A percentile compares a stretch with the other conserved stretches of the same genome.
Conservation (phyloP, 2,888 invertebrate species). For the Cylloceria caligata region DNA sequence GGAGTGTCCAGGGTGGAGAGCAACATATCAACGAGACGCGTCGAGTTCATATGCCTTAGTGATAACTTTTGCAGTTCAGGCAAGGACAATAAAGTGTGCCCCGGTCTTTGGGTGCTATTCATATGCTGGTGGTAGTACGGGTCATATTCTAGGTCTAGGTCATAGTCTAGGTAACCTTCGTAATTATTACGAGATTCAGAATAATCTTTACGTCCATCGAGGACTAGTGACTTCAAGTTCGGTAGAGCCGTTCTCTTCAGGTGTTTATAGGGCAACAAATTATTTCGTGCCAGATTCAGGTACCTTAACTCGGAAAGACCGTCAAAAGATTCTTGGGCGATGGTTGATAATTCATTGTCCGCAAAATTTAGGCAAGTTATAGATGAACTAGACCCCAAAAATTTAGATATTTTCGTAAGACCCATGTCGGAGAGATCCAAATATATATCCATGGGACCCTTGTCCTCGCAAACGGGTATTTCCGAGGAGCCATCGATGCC, state of each 20-base stretch:
- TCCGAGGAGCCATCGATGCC: not conserved
- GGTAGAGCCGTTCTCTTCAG: not conserved
- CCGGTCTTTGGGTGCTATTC: not conserved
- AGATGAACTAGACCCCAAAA: constrained; percentile 4
- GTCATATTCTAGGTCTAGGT: not conserved
- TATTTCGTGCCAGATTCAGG: constrained; percentile 28
- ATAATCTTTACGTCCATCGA: constrained; percentile 18
- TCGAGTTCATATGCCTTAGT: not conserved
- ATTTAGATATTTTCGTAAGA: not conserved
- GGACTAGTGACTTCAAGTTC: constrained; percentile 26
- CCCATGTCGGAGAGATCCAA: constrained; percentile 43
- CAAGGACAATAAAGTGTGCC: not conserved
- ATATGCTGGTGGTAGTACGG: not conserved
- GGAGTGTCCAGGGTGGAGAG: not conserved
- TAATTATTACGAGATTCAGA: too few relatives aligned
- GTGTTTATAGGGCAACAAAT: not conserved
- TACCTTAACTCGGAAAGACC: constrained; percentile 17
- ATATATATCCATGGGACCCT: constrained; percentile 16
- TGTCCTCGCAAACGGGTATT: constrained; percentile 22
- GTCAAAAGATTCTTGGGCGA: constrained; percentile 23
- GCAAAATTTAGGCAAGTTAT: constrained; percentile 46
- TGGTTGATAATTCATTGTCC: not conserved
- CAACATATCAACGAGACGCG: not conserved
- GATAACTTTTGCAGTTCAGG: constrained; percentile 40
- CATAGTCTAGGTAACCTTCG: too few relatives aligned